Percentiles rank a stretch among this genome's conserved stretches.
Conservation (phyloP, 1,140 invertebrate species). For the Lordiphosa collinella region DNA sequence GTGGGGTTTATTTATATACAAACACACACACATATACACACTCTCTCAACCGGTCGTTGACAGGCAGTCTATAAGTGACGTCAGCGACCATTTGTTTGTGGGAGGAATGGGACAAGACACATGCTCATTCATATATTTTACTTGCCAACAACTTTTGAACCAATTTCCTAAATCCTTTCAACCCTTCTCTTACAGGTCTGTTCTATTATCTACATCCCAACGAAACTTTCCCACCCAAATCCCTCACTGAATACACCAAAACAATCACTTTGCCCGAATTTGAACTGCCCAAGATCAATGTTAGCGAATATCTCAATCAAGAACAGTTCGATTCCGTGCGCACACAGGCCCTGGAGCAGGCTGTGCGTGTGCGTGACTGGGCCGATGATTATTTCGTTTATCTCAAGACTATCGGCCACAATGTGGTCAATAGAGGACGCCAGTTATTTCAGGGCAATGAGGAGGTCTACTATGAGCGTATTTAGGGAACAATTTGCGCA, state of each 20-base stretch:
- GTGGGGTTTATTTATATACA: constrained; percentile 26
- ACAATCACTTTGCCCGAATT: constrained; percentile 55
- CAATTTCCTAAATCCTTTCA: constrained; percentile 1
- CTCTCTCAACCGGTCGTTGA: constrained; percentile 12
- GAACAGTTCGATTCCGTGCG: constrained; percentile 57
- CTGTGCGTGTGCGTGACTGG: constrained; percentile 66
- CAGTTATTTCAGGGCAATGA: constrained; percentile 60
- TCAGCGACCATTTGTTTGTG: constrained; percentile 14
- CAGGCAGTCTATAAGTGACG: constrained; percentile 22
- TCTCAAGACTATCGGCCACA: constrained; percentile 66
- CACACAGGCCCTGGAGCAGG: constrained; percentile 52
- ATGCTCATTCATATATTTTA: constrained; percentile 30
- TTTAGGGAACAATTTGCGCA: constrained; percentile 50
- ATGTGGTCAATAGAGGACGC: constrained; percentile 58
- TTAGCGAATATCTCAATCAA: constrained; percentile 61
- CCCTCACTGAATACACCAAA: constrained; percentile 48
- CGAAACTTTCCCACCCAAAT: constrained; percentile 73
- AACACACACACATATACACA: not conserved
- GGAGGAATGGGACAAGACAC: not conserved
- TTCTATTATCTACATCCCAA: constrained; percentile 78
- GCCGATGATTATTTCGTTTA: constrained; percentile 74
- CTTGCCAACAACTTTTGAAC: constrained; percentile 27
- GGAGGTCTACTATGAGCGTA: constrained; percentile 67
- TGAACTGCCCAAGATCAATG: constrained; percentile 54
- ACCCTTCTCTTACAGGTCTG: constrained; percentile 60